phyloP scores from a whole-genome alignment of 2,797 vertebrate genomes.

The Champsocephalus esox region DNA sequence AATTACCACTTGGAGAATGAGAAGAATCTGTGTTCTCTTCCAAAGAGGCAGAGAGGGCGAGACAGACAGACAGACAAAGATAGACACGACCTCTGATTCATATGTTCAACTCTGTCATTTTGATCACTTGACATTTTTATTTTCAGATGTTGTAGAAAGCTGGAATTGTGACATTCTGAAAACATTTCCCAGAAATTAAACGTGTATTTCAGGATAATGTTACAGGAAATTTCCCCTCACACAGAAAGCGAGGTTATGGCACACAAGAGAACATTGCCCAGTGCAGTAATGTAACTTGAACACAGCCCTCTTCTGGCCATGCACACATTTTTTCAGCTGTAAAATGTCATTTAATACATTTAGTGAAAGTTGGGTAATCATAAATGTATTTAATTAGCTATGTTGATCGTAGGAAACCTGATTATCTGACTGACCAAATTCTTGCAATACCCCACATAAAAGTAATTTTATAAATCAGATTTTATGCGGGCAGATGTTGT shows the following conservation, averaged over 20 bases:
- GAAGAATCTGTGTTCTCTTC: slow-evolving; percentile 56
- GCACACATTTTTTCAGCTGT: slow-evolving; percentile 41
- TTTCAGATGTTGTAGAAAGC: slow-evolving; percentile 50
- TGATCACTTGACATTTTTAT: slow-evolving; percentile 57
- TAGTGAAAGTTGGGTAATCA: slow-evolving; percentile 12
- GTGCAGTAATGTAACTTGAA: slow-evolving; percentile 56
- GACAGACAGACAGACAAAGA: slow-evolving; percentile 51
- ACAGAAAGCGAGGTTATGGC: slow-evolving; percentile 71
- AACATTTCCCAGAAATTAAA: slow-evolving; percentile 70
- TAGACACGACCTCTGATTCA: slow-evolving; percentile 53
- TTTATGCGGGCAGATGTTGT: slow-evolving; percentile 15
- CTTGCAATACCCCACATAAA: background rate
- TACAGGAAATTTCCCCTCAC: slow-evolving; percentile 75
- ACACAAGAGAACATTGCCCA: slow-evolving; percentile 65
- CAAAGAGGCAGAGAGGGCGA: slow-evolving; percentile 25
- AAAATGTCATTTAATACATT: slow-evolving; percentile 40
- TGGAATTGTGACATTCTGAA: slow-evolving; percentile 64
- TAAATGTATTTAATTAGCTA: slow-evolving; percentile 21
- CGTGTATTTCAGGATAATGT: slow-evolving; percentile 68
- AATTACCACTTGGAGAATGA: slow-evolving; percentile 69
- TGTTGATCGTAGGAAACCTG: slow-evolving; percentile 20
- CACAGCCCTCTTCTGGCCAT: slow-evolving; percentile 42
- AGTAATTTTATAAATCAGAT: slow-evolving; percentile 28
- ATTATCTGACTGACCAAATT: slow-evolving; percentile 16
- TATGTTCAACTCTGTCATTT: slow-evolving; percentile 59